phyloP scores from a whole-genome alignment of 1,140 invertebrate genomes.

The Plodia interpunctella region DNA sequence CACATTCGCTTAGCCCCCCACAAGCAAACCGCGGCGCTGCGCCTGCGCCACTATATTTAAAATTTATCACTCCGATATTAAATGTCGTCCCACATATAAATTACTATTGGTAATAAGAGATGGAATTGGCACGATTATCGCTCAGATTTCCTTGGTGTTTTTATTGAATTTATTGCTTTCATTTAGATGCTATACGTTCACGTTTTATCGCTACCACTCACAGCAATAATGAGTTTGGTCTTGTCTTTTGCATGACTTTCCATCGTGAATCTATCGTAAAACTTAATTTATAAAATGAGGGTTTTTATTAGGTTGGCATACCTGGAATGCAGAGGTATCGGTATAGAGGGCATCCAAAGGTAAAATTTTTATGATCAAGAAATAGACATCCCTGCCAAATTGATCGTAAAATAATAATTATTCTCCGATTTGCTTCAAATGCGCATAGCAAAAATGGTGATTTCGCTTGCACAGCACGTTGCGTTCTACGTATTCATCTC shows the following conservation, averaged over 20 bases:
- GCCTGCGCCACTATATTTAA: slow-evolving; percentile 35
- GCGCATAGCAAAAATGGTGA: slow-evolving; percentile 16
- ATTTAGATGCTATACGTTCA: no score
- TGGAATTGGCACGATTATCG: slow-evolving; percentile 39
- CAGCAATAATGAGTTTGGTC: no score
- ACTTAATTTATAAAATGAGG: no score
- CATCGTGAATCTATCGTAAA: neutral
- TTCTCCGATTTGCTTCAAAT: slow-evolving; percentile 19
- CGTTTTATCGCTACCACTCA: no score
- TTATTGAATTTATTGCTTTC: slow-evolving; percentile 47
- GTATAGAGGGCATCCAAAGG: no score
- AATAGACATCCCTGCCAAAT: no score
- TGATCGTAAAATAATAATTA: neutral
- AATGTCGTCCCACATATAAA: slow-evolving; percentile 57
- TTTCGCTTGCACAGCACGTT: slow-evolving; percentile 24
- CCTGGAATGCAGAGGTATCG: no score
- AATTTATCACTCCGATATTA: slow-evolving; percentile 53
- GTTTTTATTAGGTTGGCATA: no score
- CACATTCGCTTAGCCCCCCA: slow-evolving; percentile 50
- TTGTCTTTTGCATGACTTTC: no score
- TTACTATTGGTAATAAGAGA: slow-evolving; percentile 38
- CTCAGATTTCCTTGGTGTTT: slow-evolving; percentile 30
- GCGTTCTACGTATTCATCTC: slow-evolving; percentile 8
- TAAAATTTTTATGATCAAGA: no score
- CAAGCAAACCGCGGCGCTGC: slow-evolving; percentile 26